Evolutionary conservation across 2,797 vertebrate genomes (phyloP), one percentile per base, ranked within the genome.

Genomic region (Huso huso): DNA sequence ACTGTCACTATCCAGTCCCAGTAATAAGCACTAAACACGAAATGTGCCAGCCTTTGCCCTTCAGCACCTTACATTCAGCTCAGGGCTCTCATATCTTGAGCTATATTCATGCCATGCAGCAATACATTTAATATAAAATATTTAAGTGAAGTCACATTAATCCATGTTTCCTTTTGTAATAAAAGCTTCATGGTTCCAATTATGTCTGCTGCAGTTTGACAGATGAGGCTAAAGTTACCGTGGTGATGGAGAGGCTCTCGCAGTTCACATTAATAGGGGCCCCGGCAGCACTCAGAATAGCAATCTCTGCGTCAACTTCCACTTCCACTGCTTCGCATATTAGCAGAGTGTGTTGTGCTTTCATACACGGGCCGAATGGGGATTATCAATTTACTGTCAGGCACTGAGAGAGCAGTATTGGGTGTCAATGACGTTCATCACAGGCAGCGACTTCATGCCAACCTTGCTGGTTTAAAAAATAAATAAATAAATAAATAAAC

Each of bases 121-220:
- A 10, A 37, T 37, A 23, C 8, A 23, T 62, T 62, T 37, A 6
- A 62, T 62, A 62, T 62, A 37, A 62, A 62, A 62, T 62, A 62
- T 62, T 62, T 18, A 62, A 48, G 18, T 37, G 18, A 37, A 5
- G 15, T 18, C 48, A 62, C 61, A 62, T 62, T 62, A 23, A 62
- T 37, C 61, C 13, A 13, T 58, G 55, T 10, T 58, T 58, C 12
- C 8, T 62, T 62, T 62, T 6, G 18, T 62, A 62, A 62, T 62
- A 62, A 23, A 48, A 62, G 61, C 8, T 23, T 9, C 18, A 18
- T 3, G 58, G 18, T 62, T 62, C 18, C 61, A 58, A 6, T 12
- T 10, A 11, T 10, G 13, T n/a, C 55, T 48, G 15, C 11, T 62
- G 18, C 6, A 23, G 61, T 9, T 10, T 23, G 61, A 62, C 61